phyloP scores from a whole-genome alignment of 2,797 vertebrate genomes.

The Paguma larvata region DNA sequence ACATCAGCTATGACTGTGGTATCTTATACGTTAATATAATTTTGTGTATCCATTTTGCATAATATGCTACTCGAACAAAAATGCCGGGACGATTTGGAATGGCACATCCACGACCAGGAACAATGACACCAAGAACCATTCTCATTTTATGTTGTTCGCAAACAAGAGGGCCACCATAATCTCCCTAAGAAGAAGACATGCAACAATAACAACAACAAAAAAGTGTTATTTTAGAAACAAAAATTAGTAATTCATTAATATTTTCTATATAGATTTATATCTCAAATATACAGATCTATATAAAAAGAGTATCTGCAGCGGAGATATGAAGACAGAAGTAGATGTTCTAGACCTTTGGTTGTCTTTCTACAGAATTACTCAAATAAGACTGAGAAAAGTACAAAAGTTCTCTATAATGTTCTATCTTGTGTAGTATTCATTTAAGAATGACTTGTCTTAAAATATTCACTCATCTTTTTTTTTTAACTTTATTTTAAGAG shows the following conservation, averaged over 20 bases:
- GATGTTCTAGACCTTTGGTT: neutral
- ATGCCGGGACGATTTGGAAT: slow-evolving; percentile 95
- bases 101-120: slow-evolving; percentile 97
- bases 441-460: neutral
- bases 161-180: slow-evolving; percentile 97
- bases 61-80: slow-evolving; percentile 97
- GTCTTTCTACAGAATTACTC: neutral
- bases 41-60: slow-evolving; percentile 98
- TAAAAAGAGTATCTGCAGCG: neutral
- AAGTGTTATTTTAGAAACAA: slow-evolving; percentile 51
- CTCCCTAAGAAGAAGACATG: slow-evolving; percentile 89
- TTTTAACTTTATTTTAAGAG: too few relatives aligned
- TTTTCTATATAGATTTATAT: neutral
- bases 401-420: neutral
- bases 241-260: neutral
- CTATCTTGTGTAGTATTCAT: neutral
- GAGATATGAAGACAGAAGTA: neutral
- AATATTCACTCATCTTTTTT: neutral
- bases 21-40: slow-evolving; percentile 91
- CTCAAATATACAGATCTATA: neutral
- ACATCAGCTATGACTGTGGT: slow-evolving; percentile 75
- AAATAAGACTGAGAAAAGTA: neutral
- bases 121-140: slow-evolving; percentile 96
- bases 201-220: neutral
- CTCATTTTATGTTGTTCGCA: slow-evolving; percentile 96